These are phyloP conservation scores for Mellivora capensis DNA, from an alignment of 2,113 vertebrate species.

Conservation along the genomic window DNA sequence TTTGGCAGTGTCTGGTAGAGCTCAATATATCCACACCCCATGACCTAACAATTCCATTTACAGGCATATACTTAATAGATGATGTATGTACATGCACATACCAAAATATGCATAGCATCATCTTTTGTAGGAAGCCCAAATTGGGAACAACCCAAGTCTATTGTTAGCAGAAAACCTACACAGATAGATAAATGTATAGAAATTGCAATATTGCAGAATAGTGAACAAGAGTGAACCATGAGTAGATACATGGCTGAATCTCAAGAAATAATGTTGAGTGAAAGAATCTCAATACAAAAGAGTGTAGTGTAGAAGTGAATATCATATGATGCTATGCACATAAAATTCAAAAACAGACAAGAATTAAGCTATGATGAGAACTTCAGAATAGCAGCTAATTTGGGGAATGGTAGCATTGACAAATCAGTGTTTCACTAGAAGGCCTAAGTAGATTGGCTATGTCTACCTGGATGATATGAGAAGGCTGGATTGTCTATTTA, in stretches of 20 bases:
- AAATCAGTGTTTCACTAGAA: background rate
- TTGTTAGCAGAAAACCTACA: background rate
- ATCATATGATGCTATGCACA: background rate
- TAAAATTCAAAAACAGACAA: background rate
- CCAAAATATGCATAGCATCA: background rate
- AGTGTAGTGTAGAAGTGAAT: background rate
- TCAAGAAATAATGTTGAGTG: background rate
- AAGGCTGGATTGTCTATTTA: background rate
- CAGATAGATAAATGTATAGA: background rate
- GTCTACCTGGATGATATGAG: background rate
- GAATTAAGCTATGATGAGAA: background rate
- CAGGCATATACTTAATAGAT: background rate
- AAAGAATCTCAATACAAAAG: background rate
- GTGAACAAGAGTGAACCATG: background rate
- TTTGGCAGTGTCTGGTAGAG: background rate
- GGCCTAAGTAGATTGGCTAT: background rate
- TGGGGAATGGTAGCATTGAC: background rate
- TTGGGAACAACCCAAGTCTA: background rate
- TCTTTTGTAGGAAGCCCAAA: background rate
- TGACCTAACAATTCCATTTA: background rate
- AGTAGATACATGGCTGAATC: background rate
- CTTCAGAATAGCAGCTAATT: background rate
- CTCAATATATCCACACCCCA: background rate
- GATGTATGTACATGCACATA: background rate
- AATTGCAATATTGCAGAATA: background rate